Evolutionary conservation across 30 jellyfish, hydroid and myxozoan genomes (phyloP).

Genomic region (Cassiopea andromeda): DNA sequence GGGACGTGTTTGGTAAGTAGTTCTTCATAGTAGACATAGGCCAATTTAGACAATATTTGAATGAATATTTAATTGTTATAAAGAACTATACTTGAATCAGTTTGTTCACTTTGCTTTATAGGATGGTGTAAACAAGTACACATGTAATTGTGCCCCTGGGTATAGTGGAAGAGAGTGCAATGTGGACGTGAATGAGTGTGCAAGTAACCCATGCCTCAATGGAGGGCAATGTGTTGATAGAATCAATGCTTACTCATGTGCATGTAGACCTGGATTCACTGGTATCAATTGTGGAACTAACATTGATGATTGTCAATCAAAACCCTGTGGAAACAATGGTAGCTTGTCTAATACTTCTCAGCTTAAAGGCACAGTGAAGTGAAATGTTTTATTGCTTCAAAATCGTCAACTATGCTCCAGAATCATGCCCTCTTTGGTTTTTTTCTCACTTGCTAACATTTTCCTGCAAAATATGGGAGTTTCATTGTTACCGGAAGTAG

Average conservation of each 20-base stretch:
- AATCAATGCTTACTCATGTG: conserved; percentile 69
- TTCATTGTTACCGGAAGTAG: too few relatives aligned
- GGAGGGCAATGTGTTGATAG: conserved; percentile 81
- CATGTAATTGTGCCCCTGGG: conserved; percentile 76
- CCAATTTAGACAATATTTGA: too few relatives aligned
- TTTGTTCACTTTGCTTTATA: not conserved
- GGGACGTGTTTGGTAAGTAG: conserved; percentile 72
- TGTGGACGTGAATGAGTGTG: conserved; percentile 73
- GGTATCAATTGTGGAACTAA: conserved; percentile 82
- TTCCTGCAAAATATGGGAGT: too few relatives aligned
- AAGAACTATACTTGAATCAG: not conserved
- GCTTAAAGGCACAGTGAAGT: not conserved
- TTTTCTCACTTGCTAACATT: too few relatives aligned
- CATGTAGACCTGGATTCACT: conserved; percentile 85
- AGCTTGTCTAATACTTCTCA: not conserved
- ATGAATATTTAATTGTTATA: not conserved
- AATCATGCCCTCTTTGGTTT: too few relatives aligned
- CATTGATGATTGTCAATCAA: conserved; percentile 77
- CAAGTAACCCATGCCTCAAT: conserved; percentile 71
- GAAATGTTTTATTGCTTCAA: not conserved
- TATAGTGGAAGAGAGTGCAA: conserved; percentile 75
- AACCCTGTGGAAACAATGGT: conserved; percentile 80
- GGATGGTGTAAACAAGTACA: conserved; percentile 72
- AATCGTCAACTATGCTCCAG: too few relatives aligned
- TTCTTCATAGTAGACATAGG: not conserved